Evolutionary conservation across 2,797 vertebrate species (phyloP), one percentile per base, ranked within the genome.

Genomic region (Discoglossus pictus): DNA sequence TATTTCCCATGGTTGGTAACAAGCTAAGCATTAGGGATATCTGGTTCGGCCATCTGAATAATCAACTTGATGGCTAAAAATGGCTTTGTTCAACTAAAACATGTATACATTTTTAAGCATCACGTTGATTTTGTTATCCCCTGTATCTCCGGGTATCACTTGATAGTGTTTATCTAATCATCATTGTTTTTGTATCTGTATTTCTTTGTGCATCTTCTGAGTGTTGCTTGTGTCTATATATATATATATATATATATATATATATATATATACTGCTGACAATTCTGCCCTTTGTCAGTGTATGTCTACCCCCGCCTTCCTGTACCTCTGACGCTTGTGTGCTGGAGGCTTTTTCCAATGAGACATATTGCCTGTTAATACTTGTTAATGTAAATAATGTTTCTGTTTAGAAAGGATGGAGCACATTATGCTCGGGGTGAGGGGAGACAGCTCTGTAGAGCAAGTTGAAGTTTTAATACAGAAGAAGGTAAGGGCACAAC

Each of bases 321-420:
- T 63, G 42, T 58, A 56, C 59, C 42, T 62, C 48, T 20, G 20
- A 52, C 27, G 44, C 31, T 61, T 21, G 20, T 18, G 27, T 61
- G 67, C 60, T 70, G 31, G 13, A 54, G 50, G 66, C 51, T 56
- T 70, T 61, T 56, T 70, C 67, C 60, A 27, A 15, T 48, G 60
- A 55, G 23, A 66, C 52, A 42, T 58, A 69, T 54, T 46, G 66
- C 66, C 58, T 69, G 48, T 62, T 69, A 69, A 47, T 69, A 54
- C 58, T 61, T 61, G 66, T 54, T 60, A 69, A 62, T 47, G 66
- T 62, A 69, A 69, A 69, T 55, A 62, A 69, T 54, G 66, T 61
- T 48, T 61, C 66, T 69, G 50, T 69, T 54, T 68, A 61, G 50
- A 69, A 53, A 36, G 31, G 27, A 68, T 43, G 17, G 7, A 61